Conservation (phyloP, 2,113 vertebrate genomes). For the Lichenostomus cassidix region DNA sequence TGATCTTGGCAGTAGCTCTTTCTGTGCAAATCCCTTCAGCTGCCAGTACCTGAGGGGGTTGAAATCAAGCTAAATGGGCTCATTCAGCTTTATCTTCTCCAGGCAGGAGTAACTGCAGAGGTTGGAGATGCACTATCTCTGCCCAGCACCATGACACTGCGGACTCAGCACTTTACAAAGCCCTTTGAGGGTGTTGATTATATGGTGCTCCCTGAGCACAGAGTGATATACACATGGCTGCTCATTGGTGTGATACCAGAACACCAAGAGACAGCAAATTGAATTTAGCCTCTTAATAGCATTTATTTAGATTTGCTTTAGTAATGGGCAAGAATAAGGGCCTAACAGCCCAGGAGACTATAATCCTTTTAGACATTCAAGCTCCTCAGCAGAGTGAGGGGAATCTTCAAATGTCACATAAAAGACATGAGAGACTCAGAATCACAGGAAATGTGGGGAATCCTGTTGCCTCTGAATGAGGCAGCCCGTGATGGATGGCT, state of each 20-base stretch:
- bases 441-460: background rate
- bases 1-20: background rate
- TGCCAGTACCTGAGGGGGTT: background rate
- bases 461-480: background rate
- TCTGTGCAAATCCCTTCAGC: background rate
- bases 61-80: background rate
- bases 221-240: background rate
- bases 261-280: slow-evolving; percentile 16
- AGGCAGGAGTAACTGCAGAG: background rate
- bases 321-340: slow-evolving; percentile 28
- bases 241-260: background rate
- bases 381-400: background rate
- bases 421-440: background rate
- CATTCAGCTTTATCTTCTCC: background rate
- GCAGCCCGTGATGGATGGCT: background rate
- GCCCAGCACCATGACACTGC: accelerated
- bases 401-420: background rate
- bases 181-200: background rate
- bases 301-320: slow-evolving; percentile 50
- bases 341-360: background rate
- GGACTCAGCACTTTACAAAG: background rate
- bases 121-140: accelerated
- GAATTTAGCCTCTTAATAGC: slow-evolving; percentile 38
- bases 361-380: slow-evolving; percentile 15
- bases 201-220: background rate